These are phyloP conservation scores for Auanema sp. DNA, from an alignment of 2,888 invertebrate species.

Conservation along the genomic window DNA sequence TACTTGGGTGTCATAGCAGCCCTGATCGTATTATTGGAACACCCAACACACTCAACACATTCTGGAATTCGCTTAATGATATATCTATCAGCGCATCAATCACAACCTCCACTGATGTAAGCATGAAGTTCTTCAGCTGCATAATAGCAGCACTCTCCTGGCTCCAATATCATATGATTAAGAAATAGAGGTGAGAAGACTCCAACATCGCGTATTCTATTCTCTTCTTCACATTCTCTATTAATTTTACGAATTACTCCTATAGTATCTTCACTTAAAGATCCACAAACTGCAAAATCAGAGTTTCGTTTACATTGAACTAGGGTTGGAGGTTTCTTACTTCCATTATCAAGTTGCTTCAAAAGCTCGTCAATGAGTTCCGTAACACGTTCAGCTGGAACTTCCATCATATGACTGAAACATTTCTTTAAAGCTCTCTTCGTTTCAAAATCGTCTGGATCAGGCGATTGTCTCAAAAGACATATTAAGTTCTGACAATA, in stretches of 20 bases:
- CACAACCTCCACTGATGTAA: conserved; percentile 83
- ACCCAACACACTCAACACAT: conserved; percentile 97
- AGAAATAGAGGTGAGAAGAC: conserved; percentile 84
- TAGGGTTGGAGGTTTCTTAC: conserved; percentile 9
- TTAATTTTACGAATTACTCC: conserved; percentile 52
- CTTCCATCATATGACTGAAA: conserved; percentile 14
- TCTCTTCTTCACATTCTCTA: conserved; percentile 36
- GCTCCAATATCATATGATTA: conserved; percentile 80
- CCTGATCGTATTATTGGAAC: conserved; percentile 94
- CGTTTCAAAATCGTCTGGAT: not conserved
- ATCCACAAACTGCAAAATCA: conserved; percentile 43
- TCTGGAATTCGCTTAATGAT: conserved; percentile 70
- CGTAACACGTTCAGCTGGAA: conserved; percentile 9
- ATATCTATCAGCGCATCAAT: not conserved
- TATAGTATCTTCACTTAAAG: conserved; percentile 50
- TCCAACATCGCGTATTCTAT: conserved; percentile 30
- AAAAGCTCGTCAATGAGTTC: conserved; percentile 32
- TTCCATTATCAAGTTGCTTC: conserved; percentile 31
- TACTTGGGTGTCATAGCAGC: conserved; percentile 93
- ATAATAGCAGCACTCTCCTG: conserved; percentile 89
- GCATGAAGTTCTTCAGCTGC: conserved; percentile 92
- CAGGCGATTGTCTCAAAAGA: not conserved
- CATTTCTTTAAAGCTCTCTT: conserved; percentile 3
- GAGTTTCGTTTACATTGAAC: not conserved
- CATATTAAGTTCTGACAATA: not conserved